Conservation (phyloP, 2,797 vertebrate species). For the Rousettus madagascariensis region DNA sequence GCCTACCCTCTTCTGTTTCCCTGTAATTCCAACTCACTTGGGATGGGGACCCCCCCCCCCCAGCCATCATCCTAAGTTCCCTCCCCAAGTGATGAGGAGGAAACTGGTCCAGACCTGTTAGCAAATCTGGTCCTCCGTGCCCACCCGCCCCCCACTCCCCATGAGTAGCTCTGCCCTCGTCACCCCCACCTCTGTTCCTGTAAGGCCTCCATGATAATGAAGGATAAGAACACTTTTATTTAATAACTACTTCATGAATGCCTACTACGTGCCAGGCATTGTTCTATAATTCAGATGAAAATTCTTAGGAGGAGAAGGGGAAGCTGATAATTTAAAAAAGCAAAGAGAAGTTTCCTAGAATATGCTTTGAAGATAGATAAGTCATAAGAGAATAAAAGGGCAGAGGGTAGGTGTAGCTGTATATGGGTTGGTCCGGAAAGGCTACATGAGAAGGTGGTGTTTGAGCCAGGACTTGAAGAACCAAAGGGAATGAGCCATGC, state of each 20-base stretch:
- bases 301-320: background rate
- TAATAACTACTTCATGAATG: background rate
- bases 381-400: background rate
- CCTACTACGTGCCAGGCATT: too few relatives aligned
- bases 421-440: background rate
- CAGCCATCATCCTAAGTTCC: background rate
- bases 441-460: background rate
- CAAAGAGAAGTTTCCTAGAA: background rate
- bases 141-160: too few relatives aligned
- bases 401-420: background rate
- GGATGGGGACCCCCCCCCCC: background rate
- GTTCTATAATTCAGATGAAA: background rate
- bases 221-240: background rate
- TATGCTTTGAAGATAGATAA: background rate
- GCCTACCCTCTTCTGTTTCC: background rate
- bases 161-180: background rate
- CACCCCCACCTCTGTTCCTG: background rate
- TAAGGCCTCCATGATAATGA: background rate
- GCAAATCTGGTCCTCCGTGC: too few relatives aligned
- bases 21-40: background rate
- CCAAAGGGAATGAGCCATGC: background rate
- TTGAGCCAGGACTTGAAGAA: background rate
- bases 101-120: background rate
- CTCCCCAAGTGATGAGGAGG: background rate
- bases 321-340: background rate